Conservation (phyloP, 2,888 invertebrate genomes). For the Eristalinus aeneus region DNA sequence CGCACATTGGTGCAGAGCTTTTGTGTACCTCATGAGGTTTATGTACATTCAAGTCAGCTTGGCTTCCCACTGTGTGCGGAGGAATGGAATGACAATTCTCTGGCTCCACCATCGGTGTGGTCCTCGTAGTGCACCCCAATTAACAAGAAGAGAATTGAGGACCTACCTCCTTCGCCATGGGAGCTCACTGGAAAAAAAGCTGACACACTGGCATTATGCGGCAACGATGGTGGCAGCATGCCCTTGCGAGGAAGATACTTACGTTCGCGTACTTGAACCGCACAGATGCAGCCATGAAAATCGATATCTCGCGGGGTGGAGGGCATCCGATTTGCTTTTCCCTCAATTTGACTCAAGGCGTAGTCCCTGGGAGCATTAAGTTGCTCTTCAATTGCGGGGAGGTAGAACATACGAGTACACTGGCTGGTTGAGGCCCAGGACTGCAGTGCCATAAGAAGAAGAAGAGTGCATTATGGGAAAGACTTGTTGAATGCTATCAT, state of each 20-base stretch:
- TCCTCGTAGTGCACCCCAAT: constrained; percentile 48
- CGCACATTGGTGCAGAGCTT: background rate
- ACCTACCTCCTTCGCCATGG: constrained; percentile 33
- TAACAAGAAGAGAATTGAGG: constrained; percentile 20
- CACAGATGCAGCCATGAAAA: constrained; percentile 38
- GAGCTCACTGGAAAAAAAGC: constrained; percentile 18
- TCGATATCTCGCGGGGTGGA: constrained; percentile 22
- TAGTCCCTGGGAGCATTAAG: background rate
- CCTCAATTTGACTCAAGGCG: constrained; percentile 21
- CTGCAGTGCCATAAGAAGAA: no score
- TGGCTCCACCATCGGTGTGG: constrained; percentile 1
- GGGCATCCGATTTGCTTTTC: constrained; percentile 19
- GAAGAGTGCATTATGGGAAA: no score
- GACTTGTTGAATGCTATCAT: no score
- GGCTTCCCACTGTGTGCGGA: background rate
- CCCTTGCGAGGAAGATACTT: constrained; percentile 34
- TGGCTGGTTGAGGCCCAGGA: no score
- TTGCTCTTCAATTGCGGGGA: background rate
- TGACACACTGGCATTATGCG: constrained; percentile 29
- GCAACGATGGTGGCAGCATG: background rate
- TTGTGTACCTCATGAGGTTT: background rate
- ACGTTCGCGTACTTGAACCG: constrained; percentile 49
- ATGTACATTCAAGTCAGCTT: background rate
- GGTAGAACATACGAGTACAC: no score
- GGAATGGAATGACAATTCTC: constrained; percentile 5